Conservation (phyloP, 1,140 invertebrate species). For the Physella acuta region DNA sequence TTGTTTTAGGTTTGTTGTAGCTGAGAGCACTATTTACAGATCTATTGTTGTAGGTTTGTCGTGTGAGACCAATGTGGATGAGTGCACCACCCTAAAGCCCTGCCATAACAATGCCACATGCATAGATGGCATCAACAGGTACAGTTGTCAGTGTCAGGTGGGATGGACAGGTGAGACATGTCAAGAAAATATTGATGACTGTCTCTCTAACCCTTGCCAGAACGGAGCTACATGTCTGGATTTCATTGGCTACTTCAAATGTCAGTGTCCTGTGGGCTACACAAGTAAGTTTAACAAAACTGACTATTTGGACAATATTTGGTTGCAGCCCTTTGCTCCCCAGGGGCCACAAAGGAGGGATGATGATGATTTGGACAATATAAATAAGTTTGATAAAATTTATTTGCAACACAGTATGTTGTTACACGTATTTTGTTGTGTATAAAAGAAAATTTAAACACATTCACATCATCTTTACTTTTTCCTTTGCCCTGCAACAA, state of each 20-base stretch:
- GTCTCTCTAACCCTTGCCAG: constrained; percentile 59
- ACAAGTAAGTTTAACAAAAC: constrained; percentile 83
- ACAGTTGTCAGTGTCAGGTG: constrained; percentile 76
- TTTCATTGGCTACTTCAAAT: constrained; percentile 71
- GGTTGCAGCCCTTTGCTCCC: too few relatives aligned
- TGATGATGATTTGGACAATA: too few relatives aligned
- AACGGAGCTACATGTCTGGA: constrained; percentile 65
- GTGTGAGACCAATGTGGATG: constrained; percentile 33
- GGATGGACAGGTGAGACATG: constrained; percentile 71
- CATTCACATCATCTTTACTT: too few relatives aligned
- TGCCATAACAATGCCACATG: constrained; percentile 86
- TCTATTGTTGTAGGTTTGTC: constrained; percentile 29
- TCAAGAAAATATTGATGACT: constrained; percentile 32
- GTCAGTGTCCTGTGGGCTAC: constrained; percentile 83
- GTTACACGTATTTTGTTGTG: constrained; percentile 7
- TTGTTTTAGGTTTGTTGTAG: too few relatives aligned
- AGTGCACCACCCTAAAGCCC: constrained; percentile 61
- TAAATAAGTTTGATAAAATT: too few relatives aligned
- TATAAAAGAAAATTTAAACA: too few relatives aligned
- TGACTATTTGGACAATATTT: too few relatives aligned
- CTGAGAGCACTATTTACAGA: too few relatives aligned
- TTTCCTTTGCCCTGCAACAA: too few relatives aligned
- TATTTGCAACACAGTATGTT: constrained; percentile 25
- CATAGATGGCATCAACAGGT: constrained; percentile 80
- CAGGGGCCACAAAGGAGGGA: too few relatives aligned